Evolutionary conservation across 1,140 invertebrate species (phyloP), one percentile per base, ranked within the genome.

Genomic region (Adoxophyes honmai): DNA sequence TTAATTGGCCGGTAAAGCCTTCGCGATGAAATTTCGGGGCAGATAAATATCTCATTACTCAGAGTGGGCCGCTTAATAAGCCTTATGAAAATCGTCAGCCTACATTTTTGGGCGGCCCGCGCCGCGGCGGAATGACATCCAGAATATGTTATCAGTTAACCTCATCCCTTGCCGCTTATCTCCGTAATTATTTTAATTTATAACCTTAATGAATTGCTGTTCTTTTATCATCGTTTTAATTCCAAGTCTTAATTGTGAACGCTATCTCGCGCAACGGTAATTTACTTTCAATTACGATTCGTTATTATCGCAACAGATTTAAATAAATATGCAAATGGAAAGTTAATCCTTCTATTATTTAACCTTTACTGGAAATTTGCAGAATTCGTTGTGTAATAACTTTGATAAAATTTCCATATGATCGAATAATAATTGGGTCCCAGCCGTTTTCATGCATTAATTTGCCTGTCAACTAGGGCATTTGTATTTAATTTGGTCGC

Each of bases 131-230:
- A n/a, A 14, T 28, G 42, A 1, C 21, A 33, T 48, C 5, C 18
- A n/a, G 1, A 48, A 48, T 48, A 18, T 48, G n/a, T 33, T 48
- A 48, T 48, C 42, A 14, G 9, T 28, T 48, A 11, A 28, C 10
- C 18, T 6, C 21, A 28, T 28, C 21, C 21, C 42, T 33, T 33
- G 10, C 15, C 16, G 2, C n/a, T 42, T 21, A 44, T 13, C 42
- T 48, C 42, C 6, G 4, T 33, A 28, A 48, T 48, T 33, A 28
- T 48, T 28, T 28, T 48, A 48, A 48, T 48, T 28, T 48, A 48
- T 28, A 48, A n/a, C n/a, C 11, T 28, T 48, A 48, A 48, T 48
- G 36, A 38, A 38, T 38, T 38, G 36, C 36, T 48, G 42, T 48
- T 44, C 42, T 11, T 48, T 48, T 48, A 48, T 48, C 42, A 48